Evolutionary conservation across 2,797 vertebrate species (phyloP).

Genomic region (Passerculus sandwichensis): DNA sequence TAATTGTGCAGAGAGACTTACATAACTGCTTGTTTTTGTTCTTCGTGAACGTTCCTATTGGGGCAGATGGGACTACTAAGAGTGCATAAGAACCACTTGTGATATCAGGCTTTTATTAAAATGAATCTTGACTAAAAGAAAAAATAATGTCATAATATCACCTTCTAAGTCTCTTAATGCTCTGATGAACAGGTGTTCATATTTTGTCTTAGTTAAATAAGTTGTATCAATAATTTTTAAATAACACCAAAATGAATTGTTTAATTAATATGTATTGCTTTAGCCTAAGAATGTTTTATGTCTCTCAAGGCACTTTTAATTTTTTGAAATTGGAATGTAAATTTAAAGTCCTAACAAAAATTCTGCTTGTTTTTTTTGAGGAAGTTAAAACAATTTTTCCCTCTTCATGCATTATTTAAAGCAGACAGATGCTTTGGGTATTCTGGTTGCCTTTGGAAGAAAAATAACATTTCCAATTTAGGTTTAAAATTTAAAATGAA

Average conservation of each 20-base stretch:
- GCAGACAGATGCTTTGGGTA: conserved; percentile 68
- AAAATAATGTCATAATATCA: neutral
- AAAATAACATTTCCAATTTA: conserved; percentile 55
- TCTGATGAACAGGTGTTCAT: neutral
- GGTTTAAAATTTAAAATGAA: conserved; percentile 70
- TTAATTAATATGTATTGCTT: neutral
- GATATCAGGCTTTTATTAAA: neutral
- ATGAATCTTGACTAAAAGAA: neutral
- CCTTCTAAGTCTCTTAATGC: neutral
- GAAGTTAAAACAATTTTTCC: conserved; percentile 22
- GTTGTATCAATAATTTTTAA: neutral
- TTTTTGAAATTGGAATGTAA: neutral
- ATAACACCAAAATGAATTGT: neutral
- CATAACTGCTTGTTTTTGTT: neutral
- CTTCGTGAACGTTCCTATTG: neutral
- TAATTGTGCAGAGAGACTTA: neutral
- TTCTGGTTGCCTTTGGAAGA: conserved; percentile 58
- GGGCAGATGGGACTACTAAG: neutral
- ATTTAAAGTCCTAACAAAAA: conserved; percentile 23
- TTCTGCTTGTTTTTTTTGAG: conserved; percentile 5
- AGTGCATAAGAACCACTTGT: neutral
- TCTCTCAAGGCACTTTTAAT: conserved; percentile 21
- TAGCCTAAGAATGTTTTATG: conserved; percentile 8
- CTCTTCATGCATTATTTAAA: conserved; percentile 70
- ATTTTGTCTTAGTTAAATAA: neutral